These are phyloP conservation scores for Chironomus tentans DNA, from an alignment of 2,888 invertebrate species.

Conservation along the genomic window DNA sequence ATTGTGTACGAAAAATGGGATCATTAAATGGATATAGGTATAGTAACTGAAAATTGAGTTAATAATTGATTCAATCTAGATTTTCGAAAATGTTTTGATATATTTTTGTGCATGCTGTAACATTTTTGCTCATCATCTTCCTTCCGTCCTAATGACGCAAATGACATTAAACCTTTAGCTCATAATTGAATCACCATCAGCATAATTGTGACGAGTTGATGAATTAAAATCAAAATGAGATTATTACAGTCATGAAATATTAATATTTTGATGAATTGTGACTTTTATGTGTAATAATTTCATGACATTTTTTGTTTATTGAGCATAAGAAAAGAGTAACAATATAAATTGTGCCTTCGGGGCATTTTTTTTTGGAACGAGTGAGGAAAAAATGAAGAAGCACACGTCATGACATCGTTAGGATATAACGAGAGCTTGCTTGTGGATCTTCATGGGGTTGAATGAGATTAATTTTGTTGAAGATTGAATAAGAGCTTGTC, in stretches of 20 bases:
- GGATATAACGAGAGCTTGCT: too few relatives aligned
- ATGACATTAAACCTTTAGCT: background rate
- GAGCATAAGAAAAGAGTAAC: background rate
- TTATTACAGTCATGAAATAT: conserved; percentile 13
- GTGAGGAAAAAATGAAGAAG: background rate
- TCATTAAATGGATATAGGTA: conserved; percentile 18
- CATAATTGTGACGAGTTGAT: background rate
- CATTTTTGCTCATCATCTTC: background rate
- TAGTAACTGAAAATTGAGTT: conserved; percentile 19
- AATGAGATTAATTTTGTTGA: too few relatives aligned
- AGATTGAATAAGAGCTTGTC: too few relatives aligned
- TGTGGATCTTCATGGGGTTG: too few relatives aligned
- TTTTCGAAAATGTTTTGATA: background rate
- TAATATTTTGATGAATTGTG: conserved; percentile 21
- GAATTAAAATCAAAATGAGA: conserved; percentile 15
- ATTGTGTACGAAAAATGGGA: background rate
- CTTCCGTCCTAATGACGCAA: background rate
- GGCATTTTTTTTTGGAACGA: background rate
- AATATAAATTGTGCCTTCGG: conserved; percentile 2
- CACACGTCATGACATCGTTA: conserved; percentile 9
- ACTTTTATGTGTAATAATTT: conserved; percentile 7
- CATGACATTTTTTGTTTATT: background rate
- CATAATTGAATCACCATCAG: background rate
- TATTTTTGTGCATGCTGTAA: background rate
- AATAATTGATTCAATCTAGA: conserved; percentile 1